Conservation (phyloP, 2,797 vertebrate species). For the Cirrhinus molitorella region DNA sequence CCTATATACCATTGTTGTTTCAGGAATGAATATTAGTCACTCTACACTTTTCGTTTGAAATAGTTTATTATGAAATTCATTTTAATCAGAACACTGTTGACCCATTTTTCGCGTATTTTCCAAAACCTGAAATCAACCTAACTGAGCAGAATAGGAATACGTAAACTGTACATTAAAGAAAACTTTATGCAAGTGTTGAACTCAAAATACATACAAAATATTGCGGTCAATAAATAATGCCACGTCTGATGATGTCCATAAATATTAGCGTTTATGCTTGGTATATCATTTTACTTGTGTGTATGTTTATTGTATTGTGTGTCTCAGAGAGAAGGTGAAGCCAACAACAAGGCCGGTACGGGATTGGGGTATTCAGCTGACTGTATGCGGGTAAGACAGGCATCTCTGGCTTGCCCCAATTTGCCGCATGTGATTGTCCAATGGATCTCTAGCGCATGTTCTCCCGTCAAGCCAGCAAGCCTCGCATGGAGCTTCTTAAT, state of each 20-base stretch:
- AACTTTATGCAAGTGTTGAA: conserved; percentile 17
- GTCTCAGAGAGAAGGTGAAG: conserved; percentile 8
- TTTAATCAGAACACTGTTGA: conserved; percentile 68
- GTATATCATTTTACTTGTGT: neutral
- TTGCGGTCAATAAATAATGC: conserved; percentile 29
- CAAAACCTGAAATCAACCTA: conserved; percentile 3
- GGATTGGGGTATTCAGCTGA: conserved; percentile 57
- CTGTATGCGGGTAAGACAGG: conserved; percentile 58
- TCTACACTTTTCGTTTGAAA: conserved; percentile 67
- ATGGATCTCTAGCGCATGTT: conserved; percentile 66
- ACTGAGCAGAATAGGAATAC: neutral
- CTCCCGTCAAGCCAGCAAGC: conserved; percentile 66
- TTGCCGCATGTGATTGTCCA: conserved; percentile 81
- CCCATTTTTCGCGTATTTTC: conserved; percentile 50
- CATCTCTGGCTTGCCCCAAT: conserved; percentile 73
- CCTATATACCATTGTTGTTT: neutral
- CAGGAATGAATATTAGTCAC: conserved; percentile 45
- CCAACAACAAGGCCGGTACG: conserved; percentile 9
- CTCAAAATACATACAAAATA: conserved; percentile 37
- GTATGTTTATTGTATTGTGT: conserved; percentile 8
- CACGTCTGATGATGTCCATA: conserved; percentile 1
- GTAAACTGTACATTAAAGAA: conserved; percentile 42
- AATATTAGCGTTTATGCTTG: neutral
- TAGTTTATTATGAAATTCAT: conserved; percentile 81
- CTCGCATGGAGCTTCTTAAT: conserved; percentile 74